These are phyloP conservation scores for Labeo calbasu DNA, from an alignment of 2,797 vertebrate species.

Conservation along the genomic window DNA sequence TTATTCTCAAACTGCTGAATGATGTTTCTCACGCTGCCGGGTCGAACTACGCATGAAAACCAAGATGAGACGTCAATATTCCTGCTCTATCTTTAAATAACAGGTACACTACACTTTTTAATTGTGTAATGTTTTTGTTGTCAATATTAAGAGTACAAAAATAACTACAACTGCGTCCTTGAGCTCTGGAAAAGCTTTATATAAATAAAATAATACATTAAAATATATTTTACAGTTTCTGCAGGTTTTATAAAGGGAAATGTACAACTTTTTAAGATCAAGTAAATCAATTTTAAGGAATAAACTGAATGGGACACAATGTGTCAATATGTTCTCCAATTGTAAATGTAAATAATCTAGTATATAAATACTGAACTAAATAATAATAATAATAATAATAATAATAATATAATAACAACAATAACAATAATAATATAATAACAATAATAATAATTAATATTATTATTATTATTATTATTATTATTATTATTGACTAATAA, in stretches of 20 bases:
- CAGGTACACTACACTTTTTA: not conserved
- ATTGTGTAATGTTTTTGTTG: no score
- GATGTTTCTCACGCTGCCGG: slow-evolving; percentile 90
- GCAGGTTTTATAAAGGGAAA: no score
- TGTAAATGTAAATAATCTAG: no score
- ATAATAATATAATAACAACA: no score
- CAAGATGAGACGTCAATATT: not conserved
- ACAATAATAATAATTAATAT: not conserved
- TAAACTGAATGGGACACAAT: not conserved
- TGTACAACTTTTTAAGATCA: not conserved
- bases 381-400: not conserved
- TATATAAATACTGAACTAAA: not conserved
- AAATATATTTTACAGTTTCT: not conserved
- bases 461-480: no score
- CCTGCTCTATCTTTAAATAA: not conserved
- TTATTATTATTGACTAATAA: not conserved
- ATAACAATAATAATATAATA: not conserved
- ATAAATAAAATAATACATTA: not conserved
- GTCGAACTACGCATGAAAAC: slow-evolving; percentile 77
- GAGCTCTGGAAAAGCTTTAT: not conserved
- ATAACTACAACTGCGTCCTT: not conserved
- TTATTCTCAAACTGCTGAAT: slow-evolving; percentile 95
- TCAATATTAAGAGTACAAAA: not conserved
- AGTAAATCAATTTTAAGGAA: not conserved
- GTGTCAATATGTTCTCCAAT: not conserved